Evolutionary conservation across 2,888 invertebrate species (phyloP).

Genomic region (Diarsia dahlii): DNA sequence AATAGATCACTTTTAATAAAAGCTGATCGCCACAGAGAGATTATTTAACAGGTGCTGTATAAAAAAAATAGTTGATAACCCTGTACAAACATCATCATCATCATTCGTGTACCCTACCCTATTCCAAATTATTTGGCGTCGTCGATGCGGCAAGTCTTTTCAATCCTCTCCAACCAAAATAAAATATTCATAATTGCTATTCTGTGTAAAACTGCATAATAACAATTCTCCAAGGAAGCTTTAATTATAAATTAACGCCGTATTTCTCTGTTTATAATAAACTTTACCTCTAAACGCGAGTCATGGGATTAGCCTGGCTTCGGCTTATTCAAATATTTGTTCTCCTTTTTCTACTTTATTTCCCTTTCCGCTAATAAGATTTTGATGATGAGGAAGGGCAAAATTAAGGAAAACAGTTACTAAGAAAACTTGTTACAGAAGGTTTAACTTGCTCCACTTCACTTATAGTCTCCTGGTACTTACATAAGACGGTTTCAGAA

Average conservation of each 20-base stretch:
- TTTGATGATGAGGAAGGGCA: conserved; percentile 19
- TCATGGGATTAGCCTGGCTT: conserved; percentile 36
- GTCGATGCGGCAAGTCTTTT: too few relatives aligned
- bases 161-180: neutral
- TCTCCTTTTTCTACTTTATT: conserved; percentile 25
- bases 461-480: neutral
- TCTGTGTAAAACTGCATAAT: conserved; percentile 25
- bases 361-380: conserved; percentile 24
- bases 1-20: neutral
- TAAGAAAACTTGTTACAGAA: neutral
- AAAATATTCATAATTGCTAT: neutral
- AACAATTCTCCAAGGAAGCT: conserved; percentile 15
- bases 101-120: too few relatives aligned
- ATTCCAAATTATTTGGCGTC: too few relatives aligned
- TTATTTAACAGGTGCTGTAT: neutral
- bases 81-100: too few relatives aligned
- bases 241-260: conserved; percentile 36
- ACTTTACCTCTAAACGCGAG: conserved; percentile 24
- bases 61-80: neutral
- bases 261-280: conserved; percentile 38
- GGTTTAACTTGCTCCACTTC: neutral
- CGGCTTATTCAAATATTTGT: conserved; percentile 33
- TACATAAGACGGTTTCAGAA: neutral
- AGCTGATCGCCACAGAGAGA: neutral
- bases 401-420: conserved; percentile 9